phyloP scores from a whole-genome alignment of 1,140 invertebrate genomes.

The Holotrichia oblita region DNA sequence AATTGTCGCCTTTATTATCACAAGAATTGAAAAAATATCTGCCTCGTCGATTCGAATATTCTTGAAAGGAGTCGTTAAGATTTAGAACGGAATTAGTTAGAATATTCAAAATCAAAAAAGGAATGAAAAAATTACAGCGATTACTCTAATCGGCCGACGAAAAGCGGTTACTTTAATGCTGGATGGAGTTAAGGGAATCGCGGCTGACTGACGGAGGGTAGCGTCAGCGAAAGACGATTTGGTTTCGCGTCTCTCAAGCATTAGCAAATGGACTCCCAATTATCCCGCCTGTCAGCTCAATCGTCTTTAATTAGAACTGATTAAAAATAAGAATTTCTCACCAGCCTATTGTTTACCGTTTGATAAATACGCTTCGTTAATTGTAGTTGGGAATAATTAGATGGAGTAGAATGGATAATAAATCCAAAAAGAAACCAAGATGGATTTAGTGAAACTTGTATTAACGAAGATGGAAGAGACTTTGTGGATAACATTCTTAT shows the following conservation, averaged over 20 bases:
- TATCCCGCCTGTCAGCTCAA: not conserved
- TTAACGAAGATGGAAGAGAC: too few relatives aligned
- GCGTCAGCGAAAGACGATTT: not conserved
- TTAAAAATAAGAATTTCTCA: not conserved
- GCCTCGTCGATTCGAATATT: not conserved
- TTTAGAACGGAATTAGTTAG: not conserved
- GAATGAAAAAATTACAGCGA: not conserved
- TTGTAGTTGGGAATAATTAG: not conserved
- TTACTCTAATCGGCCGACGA: not conserved
- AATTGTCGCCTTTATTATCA: not conserved
- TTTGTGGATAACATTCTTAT: too few relatives aligned
- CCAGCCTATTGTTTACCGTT: not conserved
- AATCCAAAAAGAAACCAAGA: too few relatives aligned
- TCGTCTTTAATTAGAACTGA: not conserved
- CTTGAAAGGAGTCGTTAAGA: not conserved
- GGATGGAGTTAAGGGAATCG: not conserved
- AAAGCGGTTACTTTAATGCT: not conserved
- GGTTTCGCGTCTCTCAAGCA: not conserved
- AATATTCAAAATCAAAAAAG: not conserved
- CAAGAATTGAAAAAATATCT: not conserved
- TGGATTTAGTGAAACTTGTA: too few relatives aligned
- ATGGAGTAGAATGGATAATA: too few relatives aligned
- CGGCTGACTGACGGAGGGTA: too few relatives aligned
- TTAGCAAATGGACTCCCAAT: not conserved
- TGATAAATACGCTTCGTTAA: not conserved